A percentile compares a stretch with the other conserved stretches of the same genome.
Evolutionary conservation across 1,140 invertebrate species (phyloP).

Genomic region (Ceratosolen solmsi): DNA sequence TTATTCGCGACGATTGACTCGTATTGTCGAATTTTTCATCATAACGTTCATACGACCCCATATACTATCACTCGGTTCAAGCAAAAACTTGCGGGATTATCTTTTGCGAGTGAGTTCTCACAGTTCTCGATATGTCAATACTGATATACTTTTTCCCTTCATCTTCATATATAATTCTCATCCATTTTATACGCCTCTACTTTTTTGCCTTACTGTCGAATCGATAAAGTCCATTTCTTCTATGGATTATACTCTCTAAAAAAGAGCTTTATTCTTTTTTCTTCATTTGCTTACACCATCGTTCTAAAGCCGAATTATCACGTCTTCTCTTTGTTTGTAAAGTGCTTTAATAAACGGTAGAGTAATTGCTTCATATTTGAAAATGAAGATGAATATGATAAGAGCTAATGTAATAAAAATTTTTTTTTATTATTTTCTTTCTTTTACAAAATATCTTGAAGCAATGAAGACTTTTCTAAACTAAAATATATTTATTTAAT

Average conservation of each 20-base stretch:
- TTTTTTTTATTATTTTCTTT: no score
- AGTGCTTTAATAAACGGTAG: background rate
- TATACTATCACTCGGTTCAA: background rate
- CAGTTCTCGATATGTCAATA: no score
- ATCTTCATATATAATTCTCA: no score
- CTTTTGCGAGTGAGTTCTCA: conserved; percentile 7
- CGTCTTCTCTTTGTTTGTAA: background rate
- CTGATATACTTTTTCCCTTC: no score
- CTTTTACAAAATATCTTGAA: no score
- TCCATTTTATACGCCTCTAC: background rate
- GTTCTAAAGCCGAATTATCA: background rate
- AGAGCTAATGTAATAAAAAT: no score
- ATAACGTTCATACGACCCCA: conserved; percentile 50
- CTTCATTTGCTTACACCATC: no score
- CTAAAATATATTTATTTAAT: background rate
- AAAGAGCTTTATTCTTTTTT: background rate
- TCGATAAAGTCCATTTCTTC: background rate
- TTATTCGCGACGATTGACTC: conserved; percentile 38
- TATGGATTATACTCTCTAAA: background rate
- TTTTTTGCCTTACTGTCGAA: background rate
- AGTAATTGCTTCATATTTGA: background rate
- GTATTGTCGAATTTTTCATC: conserved; percentile 51
- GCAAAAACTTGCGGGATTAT: conserved; percentile 30
- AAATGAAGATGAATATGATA: background rate
- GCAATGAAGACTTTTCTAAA: background rate